These are phyloP conservation scores for Aradus depressus DNA, from an alignment of 2,888 invertebrate genomes.

Conservation along the genomic window DNA sequence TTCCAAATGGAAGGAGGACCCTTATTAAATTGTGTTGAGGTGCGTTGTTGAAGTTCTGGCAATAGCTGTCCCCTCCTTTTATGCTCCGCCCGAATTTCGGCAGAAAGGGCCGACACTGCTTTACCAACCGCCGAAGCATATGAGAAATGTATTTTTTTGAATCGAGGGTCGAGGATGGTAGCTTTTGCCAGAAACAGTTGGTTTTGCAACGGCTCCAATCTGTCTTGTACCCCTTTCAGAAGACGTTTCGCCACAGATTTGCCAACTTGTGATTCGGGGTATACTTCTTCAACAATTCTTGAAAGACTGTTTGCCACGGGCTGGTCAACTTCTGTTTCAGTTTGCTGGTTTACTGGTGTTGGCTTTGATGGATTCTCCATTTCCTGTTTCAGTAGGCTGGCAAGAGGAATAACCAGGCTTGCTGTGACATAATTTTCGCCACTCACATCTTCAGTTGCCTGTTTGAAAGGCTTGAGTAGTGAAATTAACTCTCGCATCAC, in stretches of 20 bases:
- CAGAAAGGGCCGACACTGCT: constrained; percentile 7
- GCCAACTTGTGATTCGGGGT: constrained; percentile 6
- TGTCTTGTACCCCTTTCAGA: constrained; percentile 8
- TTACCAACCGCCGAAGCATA: constrained; percentile 3
- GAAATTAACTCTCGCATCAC: constrained; percentile 8
- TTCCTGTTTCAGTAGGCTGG: constrained; percentile 14
- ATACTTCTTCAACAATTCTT: constrained; percentile 1
- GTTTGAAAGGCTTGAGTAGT: constrained; percentile 10
- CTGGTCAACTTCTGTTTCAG: constrained; percentile 8
- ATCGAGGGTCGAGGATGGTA: constrained; percentile 10
- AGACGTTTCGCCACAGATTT: constrained; percentile 7
- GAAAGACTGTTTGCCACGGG: background rate
- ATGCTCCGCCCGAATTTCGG: constrained; percentile 8
- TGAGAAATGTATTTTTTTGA: constrained; percentile 10
- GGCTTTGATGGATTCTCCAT: constrained; percentile 9
- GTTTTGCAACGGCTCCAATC: constrained; percentile 2
- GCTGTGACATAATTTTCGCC: constrained; percentile 15
- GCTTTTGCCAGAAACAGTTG: constrained; percentile 9
- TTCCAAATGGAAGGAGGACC: constrained; percentile 2
- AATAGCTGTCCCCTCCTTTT: constrained; percentile 12
- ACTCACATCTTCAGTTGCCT: constrained; percentile 13
- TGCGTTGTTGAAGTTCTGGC: background rate
- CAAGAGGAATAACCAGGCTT: constrained; percentile 13
- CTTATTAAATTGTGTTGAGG: background rate
- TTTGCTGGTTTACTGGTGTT: constrained; percentile 4